phyloP scores from a whole-genome alignment of 2,113 vertebrate species.

The Anthoscopus minutus region DNA sequence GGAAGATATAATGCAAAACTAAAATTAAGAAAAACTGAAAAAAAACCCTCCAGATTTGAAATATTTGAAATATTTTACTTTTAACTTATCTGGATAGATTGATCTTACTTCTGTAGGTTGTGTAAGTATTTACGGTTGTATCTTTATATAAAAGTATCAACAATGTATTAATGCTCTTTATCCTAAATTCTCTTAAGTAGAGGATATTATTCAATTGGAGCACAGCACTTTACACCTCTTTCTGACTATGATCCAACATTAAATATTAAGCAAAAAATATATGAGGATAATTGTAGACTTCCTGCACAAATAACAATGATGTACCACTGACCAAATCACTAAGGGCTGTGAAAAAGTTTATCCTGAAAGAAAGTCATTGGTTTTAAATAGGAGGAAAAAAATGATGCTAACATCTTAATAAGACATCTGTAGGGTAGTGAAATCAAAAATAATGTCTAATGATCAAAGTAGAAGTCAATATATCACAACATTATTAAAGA shows the following conservation, averaged over 20 bases:
- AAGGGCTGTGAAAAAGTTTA: background rate
- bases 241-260: background rate
- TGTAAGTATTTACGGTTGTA: background rate
- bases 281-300: background rate
- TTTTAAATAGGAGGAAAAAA: background rate
- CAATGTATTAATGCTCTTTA: background rate
- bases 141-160: background rate
- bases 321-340: background rate
- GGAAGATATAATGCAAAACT: background rate
- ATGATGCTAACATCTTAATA: background rate
- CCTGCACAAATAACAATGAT: background rate
- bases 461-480: background rate
- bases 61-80: background rate
- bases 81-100: background rate
- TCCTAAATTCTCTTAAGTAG: background rate
- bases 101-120: background rate
- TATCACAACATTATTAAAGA: background rate
- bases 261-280: background rate
- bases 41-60: accelerated
- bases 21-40: background rate
- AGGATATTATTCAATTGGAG: background rate
- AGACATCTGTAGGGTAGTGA: background rate
- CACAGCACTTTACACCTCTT: background rate
- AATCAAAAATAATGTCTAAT: background rate
- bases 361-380: background rate